Evolutionary conservation across 1,140 invertebrate genomes (phyloP).

Genomic region (Epicauta chinensis): DNA sequence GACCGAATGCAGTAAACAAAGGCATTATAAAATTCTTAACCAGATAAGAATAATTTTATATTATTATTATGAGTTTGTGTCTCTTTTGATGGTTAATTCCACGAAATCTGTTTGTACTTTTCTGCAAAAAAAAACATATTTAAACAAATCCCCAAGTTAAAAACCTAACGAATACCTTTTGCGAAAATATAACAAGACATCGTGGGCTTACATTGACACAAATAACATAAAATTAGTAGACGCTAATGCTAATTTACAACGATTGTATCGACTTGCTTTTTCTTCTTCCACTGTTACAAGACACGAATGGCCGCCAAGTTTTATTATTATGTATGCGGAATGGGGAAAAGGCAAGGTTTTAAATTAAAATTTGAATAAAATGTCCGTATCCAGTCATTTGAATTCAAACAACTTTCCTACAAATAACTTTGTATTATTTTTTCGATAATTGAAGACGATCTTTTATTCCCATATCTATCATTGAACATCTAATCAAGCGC

Average conservation of each 20-base stretch:
- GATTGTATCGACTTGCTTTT: slow-evolving; percentile 28
- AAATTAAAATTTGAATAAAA: slow-evolving; percentile 38
- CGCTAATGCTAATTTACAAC: slow-evolving; percentile 41
- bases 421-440: slow-evolving; percentile 22
- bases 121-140: slow-evolving; percentile 10
- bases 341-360: slow-evolving; percentile 29
- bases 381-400: slow-evolving; percentile 28
- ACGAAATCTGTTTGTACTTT: not conserved
- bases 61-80: too few relatives aligned
- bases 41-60: too few relatives aligned
- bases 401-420: too few relatives aligned
- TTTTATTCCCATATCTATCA: too few relatives aligned
- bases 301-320: slow-evolving; percentile 28
- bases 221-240: slow-evolving; percentile 39
- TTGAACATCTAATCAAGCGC: too few relatives aligned
- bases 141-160: slow-evolving; percentile 10
- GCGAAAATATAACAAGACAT: slow-evolving; percentile 3
- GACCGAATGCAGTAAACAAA: too few relatives aligned
- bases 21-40: too few relatives aligned
- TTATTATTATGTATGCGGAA: slow-evolving; percentile 26
- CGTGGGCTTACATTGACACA: slow-evolving; percentile 38
- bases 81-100: too few relatives aligned
- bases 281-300: slow-evolving; percentile 13
- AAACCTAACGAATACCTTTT: not conserved
- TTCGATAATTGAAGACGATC: slow-evolving; percentile 6